Percentiles rank a stretch among this genome's conserved stretches.
Conservation (phyloP, 1,140 invertebrate genomes). For the Aphaenogaster ashmeadi region DNA sequence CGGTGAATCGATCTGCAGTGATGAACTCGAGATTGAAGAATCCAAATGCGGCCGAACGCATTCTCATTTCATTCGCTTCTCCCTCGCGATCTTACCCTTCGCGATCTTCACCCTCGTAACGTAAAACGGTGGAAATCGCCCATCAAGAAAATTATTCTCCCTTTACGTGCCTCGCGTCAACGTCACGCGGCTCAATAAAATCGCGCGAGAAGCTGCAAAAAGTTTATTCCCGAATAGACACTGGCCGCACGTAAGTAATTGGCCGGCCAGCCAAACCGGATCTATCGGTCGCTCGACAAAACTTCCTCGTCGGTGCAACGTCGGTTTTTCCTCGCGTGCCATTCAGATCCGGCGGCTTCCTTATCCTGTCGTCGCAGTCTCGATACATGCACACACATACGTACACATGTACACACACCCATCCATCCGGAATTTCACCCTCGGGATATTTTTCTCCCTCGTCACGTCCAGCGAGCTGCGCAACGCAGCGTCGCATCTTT, state of each 20-base stretch:
- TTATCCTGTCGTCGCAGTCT: slow-evolving; percentile 18
- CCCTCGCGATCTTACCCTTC: neutral
- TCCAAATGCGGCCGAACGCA: neutral
- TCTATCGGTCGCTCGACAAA: slow-evolving; percentile 47
- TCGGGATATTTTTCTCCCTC: slow-evolving; percentile 66
- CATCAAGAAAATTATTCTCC: neutral
- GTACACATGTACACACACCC: neutral
- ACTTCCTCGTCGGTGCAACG: neutral
- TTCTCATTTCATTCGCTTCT: neutral
- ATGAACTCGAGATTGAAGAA: neutral
- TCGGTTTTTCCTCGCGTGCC: slow-evolving; percentile 36
- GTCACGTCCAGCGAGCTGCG: slow-evolving; percentile 75
- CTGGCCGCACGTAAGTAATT: slow-evolving; percentile 66
- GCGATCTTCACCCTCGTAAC: neutral
- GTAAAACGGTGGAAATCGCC: neutral
- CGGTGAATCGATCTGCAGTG: neutral
- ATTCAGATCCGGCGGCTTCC: slow-evolving; percentile 37
- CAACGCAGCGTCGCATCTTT: slow-evolving; percentile 73
- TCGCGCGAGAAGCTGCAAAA: neutral
- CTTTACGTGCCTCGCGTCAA: neutral
- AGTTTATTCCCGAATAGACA: slow-evolving; percentile 26
- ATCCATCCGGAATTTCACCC: slow-evolving; percentile 43
- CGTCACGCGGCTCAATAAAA: neutral
- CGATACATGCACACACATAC: neutral
- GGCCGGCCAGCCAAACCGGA: slow-evolving; percentile 52